Evolutionary conservation across 1,140 invertebrate species (phyloP).

Genomic region (Panulirus ornatus): DNA sequence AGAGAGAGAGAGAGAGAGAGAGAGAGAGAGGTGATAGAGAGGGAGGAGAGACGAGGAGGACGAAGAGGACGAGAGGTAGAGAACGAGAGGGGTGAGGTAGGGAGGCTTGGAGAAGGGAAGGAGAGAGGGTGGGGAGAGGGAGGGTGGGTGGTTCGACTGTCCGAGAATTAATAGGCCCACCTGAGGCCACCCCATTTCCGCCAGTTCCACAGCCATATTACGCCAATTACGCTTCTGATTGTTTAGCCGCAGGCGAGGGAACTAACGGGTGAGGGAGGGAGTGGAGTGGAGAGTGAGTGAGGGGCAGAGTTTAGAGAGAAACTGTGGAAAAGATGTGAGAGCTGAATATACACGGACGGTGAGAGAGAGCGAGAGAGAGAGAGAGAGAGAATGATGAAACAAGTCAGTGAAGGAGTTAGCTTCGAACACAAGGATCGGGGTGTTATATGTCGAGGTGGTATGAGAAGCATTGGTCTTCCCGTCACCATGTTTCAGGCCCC

Average conservation of each 20-base stretch:
- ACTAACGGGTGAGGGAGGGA: neutral
- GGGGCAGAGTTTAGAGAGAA: neutral
- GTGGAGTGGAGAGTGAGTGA: slow-evolving; percentile 1
- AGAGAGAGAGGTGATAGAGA: neutral
- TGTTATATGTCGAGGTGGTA: too few species aligned
- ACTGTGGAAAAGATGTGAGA: neutral
- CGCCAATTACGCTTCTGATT: slow-evolving; percentile 28
- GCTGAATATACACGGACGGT: too few species aligned
- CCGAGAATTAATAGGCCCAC: neutral
- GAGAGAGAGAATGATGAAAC: neutral
- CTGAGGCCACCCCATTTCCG: slow-evolving; percentile 21
- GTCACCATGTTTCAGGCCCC: too few species aligned
- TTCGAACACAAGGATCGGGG: too few species aligned
- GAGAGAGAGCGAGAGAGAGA: neutral
- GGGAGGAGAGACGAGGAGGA: neutral
- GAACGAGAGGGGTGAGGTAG: neutral
- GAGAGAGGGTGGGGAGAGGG: too few species aligned
- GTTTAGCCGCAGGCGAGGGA: slow-evolving; percentile 25
- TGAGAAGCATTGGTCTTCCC: too few species aligned
- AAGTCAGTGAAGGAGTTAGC: neutral
- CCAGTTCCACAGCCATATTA: slow-evolving; percentile 20
- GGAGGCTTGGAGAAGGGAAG: neutral
- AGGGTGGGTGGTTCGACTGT: too few species aligned
- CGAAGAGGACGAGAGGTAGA: neutral
- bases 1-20: neutral